A percentile compares a stretch with the other conserved stretches of the same genome.
Conservation (phyloP, 2,113 vertebrate genomes). For the Terrapene triunguis region DNA sequence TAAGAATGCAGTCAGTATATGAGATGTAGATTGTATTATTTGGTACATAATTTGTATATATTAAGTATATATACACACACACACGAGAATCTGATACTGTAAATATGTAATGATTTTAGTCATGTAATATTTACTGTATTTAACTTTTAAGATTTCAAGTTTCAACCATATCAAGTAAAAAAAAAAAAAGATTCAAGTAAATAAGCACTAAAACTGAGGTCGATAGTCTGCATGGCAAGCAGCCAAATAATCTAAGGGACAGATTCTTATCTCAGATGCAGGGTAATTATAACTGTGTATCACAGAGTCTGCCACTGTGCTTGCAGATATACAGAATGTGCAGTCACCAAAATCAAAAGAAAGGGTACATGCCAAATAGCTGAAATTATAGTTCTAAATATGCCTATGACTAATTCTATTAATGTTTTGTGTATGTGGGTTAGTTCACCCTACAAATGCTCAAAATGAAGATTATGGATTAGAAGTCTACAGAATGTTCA, state of each 20-base stretch:
- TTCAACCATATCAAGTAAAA: neutral
- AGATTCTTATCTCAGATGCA: neutral
- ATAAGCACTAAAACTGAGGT: neutral
- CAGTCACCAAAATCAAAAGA: rapidly evolving
- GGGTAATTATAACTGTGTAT: neutral
- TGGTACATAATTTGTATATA: neutral
- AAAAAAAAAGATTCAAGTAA: neutral
- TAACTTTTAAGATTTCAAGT: neutral
- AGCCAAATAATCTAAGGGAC: neutral
- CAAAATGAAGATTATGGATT: neutral
- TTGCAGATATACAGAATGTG: neutral
- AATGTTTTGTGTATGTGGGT: neutral
- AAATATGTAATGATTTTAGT: neutral
- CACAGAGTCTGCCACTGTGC: neutral
- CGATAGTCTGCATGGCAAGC: neutral
- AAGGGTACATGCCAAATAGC: neutral
- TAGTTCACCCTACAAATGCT: neutral
- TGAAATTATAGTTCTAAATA: neutral
- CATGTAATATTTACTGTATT: neutral
- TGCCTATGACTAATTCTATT: rapidly evolving
- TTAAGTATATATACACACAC: neutral
- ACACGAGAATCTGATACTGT: neutral
- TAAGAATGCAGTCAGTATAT: neutral
- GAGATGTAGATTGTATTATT: neutral
- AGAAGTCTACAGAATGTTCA: neutral